Base-by-base conservation (phyloP, 1,140 invertebrate species). In the Leptinotarsa defecta region DNA sequence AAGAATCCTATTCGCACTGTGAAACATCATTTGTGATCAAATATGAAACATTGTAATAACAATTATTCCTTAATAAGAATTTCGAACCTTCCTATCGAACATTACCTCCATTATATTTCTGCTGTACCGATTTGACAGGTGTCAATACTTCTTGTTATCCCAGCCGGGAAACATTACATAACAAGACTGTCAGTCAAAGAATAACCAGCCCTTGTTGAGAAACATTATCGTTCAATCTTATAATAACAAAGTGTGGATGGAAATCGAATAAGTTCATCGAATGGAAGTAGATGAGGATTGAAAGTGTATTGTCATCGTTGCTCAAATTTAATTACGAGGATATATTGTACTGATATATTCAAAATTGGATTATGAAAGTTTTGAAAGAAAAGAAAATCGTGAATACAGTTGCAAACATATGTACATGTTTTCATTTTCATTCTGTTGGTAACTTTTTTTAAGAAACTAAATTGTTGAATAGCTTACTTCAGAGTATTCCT, bases 211-310 rank as follows among this genome's bases (percentile, higher is more conserved):
- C 52, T 57, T 57, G 52, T 57, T 19, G 52, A 57, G 52, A 57
- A 57, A 57, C n/a, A 57, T 19, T 57, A 57, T 57, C 52, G 52
- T 57, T 57, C 15, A 19, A 57, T 57, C 52, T 57, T 57, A 57
- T 57, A 19, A 57, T 57, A 57, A 57, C 52, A 57, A 17, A 8
- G 4, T 19, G 52, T 57, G 52, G n/a, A 57, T 57, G n/a, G n/a
- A 57, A 57, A 57, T 57, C 52, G 52, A 57, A 57, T 57, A 4
- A 17, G 52, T 57, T 57, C 13, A 57, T 57, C 15, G 52, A 57
- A 57, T 57, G 15, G 52, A 57, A 17, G 15, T 19, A 57, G 52
- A 57, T 34, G 34, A 34, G 13, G 17, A n/a, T 57, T n/a, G n/a
- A 57, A 57, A 57, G 11, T n/a, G 52, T 57, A 57, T n/a, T 17